Base-by-base conservation (phyloP, 2,888 invertebrate genomes). In the Nomada goodeniana region DNA sequence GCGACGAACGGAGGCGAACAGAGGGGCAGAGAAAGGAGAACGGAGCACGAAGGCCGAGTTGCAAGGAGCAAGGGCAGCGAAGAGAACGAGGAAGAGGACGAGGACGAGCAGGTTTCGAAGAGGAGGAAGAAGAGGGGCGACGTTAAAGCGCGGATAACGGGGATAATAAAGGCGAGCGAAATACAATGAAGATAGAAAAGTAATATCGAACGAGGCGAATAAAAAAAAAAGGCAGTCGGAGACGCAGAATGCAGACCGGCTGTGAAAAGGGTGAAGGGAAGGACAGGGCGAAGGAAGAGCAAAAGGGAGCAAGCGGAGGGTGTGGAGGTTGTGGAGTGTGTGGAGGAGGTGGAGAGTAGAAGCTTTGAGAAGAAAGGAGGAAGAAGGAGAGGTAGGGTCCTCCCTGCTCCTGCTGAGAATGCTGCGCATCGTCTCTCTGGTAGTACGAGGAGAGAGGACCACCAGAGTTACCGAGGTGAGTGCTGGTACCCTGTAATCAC, bases 391-490 rank as follows among this genome's bases (percentile, higher is more conserved):
- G 47, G 47, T 71, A 79, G 61, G 42, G 50, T 71, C 70, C 60
- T 82, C 47, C 67, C 81, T 70, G 84, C 84, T 76, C 76, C 86
- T 61, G 64, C 67, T 50, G 80, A 50, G 76, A 79, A 80, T 75
- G 87, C 72, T 68, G 81, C 69, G 86, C 82, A 70, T 71, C 76
- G 74, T 83, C 65, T 76, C 81, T 80, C 69, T 76, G 87, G 85
- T 85, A 84, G 86, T 84, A 88, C 85, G 87, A 85, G 87, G 88
- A 90, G 87, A 89, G 90, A 87, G 91, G 93, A 93, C 93, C 93
- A 93, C 93, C 93, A 93, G 93, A 93, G 93, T 92, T 92, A 91
- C 92, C 92, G 93, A 93, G 93, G 93, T 93, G 93, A 93, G 93
- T 92, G 92, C 91, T 90, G 91, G 92, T 92, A 93, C 92, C 93